Percentiles rank a stretch among this genome's conserved stretches.
phyloP scores from a whole-genome alignment of 2,797 vertebrate genomes.

The Urocyon cinereoargenteus region DNA sequence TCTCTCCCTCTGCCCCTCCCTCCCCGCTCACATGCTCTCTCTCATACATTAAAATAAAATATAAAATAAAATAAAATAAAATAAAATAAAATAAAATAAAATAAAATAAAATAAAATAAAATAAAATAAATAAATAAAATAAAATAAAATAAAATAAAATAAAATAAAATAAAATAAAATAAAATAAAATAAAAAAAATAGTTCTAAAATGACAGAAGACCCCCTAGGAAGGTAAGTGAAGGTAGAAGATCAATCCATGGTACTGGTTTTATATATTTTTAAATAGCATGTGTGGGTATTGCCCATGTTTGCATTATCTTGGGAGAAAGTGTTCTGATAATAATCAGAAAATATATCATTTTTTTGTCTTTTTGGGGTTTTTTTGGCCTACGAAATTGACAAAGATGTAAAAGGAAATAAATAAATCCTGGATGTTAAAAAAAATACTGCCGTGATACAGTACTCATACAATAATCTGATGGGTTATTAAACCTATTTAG shows the following conservation, averaged over 20 bases:
- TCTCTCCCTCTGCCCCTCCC: neutral
- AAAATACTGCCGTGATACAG: neutral
- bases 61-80: neutral
- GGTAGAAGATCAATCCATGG: neutral
- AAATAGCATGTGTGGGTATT: neutral
- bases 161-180: too few relatives aligned
- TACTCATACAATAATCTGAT: neutral
- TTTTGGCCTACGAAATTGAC: neutral
- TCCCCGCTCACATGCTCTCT: neutral
- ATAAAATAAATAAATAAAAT: neutral
- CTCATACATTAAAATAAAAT: neutral
- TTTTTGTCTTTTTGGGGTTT: neutral
- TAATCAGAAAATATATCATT: constrained; percentile 23
- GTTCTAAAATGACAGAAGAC: neutral
- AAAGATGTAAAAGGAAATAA: constrained; percentile 53
- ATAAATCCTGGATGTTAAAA: constrained; percentile 35
- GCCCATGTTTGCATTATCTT: neutral
- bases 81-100: too few relatives aligned
- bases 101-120: neutral
- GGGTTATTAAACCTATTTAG: constrained; percentile 18
- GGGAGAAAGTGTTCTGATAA: neutral
- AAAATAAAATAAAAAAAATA: neutral
- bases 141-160: neutral
- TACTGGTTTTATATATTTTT: neutral
- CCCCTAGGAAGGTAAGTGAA: neutral